A percentile compares a stretch with the other conserved stretches of the same genome.
Conservation (phyloP, 2,113 vertebrate genomes). For the Plestiodon gilberti region DNA sequence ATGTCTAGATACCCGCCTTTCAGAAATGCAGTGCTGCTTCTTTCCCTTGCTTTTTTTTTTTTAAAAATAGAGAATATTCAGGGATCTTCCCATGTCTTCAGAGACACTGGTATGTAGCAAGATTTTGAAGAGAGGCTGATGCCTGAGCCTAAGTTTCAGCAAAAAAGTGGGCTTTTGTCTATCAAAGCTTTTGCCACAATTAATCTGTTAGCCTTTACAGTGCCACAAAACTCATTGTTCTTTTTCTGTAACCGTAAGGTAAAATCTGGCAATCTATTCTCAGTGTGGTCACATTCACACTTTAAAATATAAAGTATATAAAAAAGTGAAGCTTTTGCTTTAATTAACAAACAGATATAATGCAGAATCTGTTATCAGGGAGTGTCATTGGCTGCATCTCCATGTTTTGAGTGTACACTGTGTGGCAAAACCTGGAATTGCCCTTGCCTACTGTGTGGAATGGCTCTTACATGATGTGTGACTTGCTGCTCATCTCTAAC, state of each 20-base stretch:
- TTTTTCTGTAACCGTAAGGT: background rate
- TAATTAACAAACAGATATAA: background rate
- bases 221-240: background rate
- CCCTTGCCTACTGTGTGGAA: background rate
- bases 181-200: background rate
- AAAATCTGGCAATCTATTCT: background rate
- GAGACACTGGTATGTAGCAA: background rate
- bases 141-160: background rate
- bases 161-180: background rate
- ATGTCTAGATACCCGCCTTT: background rate
- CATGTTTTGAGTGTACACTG: background rate
- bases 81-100: background rate
- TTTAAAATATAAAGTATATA: too few relatives aligned
- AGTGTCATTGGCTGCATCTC: background rate
- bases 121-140: background rate
- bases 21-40: background rate
- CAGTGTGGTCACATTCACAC: too few relatives aligned
- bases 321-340: too few relatives aligned
- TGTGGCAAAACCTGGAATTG: background rate
- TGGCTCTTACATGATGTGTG: background rate
- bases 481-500: background rate
- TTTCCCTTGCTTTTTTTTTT: background rate
- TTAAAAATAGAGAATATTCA: background rate
- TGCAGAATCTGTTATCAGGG: background rate
- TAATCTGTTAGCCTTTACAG: background rate